A percentile compares a stretch with the other conserved stretches of the same genome.
These are phyloP conservation scores for Cliona cf. orientalis DNA, from an alignment of 37 sponge, comb jelly and placozoan genomes.

Conservation along the genomic window DNA sequence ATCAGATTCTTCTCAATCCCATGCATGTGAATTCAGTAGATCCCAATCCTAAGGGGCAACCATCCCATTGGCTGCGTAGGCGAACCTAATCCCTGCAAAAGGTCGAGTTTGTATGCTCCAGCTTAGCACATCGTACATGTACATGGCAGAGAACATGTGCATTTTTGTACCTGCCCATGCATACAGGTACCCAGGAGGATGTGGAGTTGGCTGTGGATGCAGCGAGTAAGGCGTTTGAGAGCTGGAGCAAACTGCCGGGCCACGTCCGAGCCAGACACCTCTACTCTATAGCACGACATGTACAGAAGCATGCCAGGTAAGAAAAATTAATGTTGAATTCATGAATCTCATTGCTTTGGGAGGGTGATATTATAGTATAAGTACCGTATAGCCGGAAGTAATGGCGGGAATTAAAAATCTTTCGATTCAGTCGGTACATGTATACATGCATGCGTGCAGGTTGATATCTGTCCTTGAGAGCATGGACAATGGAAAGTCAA, in stretches of 20 bases:
- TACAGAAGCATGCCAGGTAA: conserved; percentile 92
- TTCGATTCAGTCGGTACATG: no score
- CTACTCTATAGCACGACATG: conserved; percentile 90
- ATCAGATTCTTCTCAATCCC: no score
- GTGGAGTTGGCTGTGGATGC: conserved; percentile 84
- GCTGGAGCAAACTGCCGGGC: conserved; percentile 90
- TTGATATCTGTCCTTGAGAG: conserved; percentile 89
- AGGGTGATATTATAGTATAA: not conserved
- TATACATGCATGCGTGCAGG: conserved; percentile 36
- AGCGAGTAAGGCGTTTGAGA: conserved; percentile 82
- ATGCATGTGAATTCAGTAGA: no score
- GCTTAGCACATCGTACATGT: no score
- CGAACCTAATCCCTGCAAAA: no score
- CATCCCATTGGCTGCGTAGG: no score
- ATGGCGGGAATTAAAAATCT: not conserved
- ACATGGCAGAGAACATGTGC: no score
- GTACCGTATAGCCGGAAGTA: no score
- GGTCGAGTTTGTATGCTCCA: no score
- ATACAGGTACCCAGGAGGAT: conserved; percentile 82
- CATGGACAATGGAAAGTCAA: conserved; percentile 96
- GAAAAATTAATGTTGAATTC: not conserved
- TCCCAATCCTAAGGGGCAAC: no score
- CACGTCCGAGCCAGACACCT: conserved; percentile 84
- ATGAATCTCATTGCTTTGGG: no score
- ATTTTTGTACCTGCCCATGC: no score